Conservation (phyloP, 92 coral and sea anemone species). For the Porites rus region DNA sequence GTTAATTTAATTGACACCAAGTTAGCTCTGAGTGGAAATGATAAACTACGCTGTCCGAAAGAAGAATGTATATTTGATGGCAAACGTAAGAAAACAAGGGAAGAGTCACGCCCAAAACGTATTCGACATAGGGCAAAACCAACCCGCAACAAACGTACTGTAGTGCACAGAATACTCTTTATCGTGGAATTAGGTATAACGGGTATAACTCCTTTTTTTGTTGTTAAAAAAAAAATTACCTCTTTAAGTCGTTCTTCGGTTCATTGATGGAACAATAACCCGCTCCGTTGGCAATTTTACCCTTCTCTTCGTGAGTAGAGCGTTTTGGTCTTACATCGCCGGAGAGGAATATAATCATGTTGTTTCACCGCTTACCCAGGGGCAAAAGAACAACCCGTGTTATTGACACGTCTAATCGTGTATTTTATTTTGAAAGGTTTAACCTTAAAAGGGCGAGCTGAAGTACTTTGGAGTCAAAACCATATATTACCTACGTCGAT, state of each 20-base stretch:
- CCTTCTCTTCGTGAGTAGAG: background rate
- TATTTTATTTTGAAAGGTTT: conserved; percentile 32
- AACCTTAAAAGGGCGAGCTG: conserved; percentile 43
- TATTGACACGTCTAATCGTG: conserved; percentile 18
- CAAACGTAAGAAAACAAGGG: background rate
- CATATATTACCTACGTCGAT: conserved; percentile 89
- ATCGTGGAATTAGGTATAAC: no score
- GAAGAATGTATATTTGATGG: background rate
- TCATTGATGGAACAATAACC: background rate
- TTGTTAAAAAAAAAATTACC: background rate
- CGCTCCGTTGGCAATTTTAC: background rate
- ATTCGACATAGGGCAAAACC: no score
- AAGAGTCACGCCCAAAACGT: conserved; percentile 8
- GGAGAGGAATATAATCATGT: background rate
- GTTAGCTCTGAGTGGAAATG: background rate
- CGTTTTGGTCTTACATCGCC: background rate
- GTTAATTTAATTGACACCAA: conserved; percentile 23
- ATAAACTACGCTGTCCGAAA: conserved; percentile 3
- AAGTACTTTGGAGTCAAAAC: conserved; percentile 58
- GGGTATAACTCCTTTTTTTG: no score
- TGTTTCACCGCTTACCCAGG: conserved; percentile 22
- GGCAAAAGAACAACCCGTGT: conserved; percentile 11
- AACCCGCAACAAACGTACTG: background rate
- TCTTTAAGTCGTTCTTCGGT: background rate
- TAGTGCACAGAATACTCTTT: background rate